Base-by-base conservation (phyloP, 30 jellyfish, hydroid and myxozoan species). In the Mastigias papua region DNA sequence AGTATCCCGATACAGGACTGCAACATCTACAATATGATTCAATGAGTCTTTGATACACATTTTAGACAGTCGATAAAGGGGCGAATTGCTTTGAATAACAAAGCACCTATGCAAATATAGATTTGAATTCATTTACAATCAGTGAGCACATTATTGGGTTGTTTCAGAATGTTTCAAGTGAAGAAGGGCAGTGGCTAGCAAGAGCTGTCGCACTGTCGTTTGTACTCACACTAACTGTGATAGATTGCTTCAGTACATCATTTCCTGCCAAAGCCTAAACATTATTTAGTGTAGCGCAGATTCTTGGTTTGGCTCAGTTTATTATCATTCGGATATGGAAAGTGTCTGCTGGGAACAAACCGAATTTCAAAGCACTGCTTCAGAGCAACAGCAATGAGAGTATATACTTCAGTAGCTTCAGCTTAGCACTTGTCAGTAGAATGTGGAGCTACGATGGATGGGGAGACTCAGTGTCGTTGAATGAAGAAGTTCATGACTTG, bases 251-350 rank as follows among this genome's bases (percentile, higher is more conserved):
- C 27, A 77, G 77, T 62, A 34, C 88, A n/a, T 54, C 75, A 4
- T 60, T 65, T 23, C 21, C 67, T 1, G 54, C 49, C 69, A 80
- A 42, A 57, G 34, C 61, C 11, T 82, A 80, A 67, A 29, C 20
- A n/a, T 5, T 63, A 10, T 67, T 80, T 65, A 22, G 69, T 0
- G 42, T 46, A 3, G 10, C 62, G 20, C 90, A 80, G 26, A 9
- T 64, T 27, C 32, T 80, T 7, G 35, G 71, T 23, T 63, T 80
- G 54, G 82, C 23, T 5, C 63, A 61, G 7, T 27, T 80, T 10
- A 28, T 80, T 25, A 8, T 27, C 26, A 19, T 80, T 8, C 82
- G 90, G 20, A 42, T 80, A 61, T 80, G 90, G 90, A 64, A 80
- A 67, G 76, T 51, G n/a, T 28, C 62, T 0, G 30, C 64, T 1